phyloP scores from a whole-genome alignment of 2,888 invertebrate species.

The Microctonus aethiopoides region DNA sequence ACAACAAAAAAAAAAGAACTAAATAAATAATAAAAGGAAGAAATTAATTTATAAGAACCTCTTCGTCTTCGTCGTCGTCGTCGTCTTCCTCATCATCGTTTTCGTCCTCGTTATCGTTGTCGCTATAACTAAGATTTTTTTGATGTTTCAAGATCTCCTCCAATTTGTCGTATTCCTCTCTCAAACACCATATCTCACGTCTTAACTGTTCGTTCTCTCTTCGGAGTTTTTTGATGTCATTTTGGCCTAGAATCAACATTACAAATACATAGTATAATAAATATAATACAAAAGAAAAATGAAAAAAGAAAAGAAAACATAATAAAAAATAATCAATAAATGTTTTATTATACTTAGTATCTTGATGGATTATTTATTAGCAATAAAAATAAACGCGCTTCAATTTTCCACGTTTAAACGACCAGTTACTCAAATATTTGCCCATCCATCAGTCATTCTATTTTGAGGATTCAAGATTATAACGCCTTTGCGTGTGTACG shows the following conservation, averaged over 20 bases:
- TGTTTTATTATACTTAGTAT: neutral
- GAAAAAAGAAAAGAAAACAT: too few species aligned
- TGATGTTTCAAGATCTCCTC: slow-evolving; percentile 78
- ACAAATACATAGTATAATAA: slow-evolving; percentile 13
- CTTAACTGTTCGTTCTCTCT: slow-evolving; percentile 89
- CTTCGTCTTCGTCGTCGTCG: neutral
- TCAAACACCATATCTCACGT: slow-evolving; percentile 85
- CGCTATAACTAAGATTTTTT: slow-evolving; percentile 58
- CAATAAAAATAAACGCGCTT: slow-evolving; percentile 25
- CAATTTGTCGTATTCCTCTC: slow-evolving; percentile 89
- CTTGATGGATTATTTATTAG: slow-evolving; percentile 17
- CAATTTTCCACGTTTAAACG: slow-evolving; percentile 21
- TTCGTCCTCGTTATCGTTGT: slow-evolving; percentile 56
- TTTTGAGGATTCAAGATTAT: slow-evolving; percentile 18
- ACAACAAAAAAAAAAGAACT: neutral
- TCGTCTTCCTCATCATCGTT: neutral
- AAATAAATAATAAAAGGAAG: neutral
- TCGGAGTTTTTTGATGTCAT: slow-evolving; percentile 88
- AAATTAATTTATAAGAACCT: slow-evolving; percentile 17
- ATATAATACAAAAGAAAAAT: too few species aligned
- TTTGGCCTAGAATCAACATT: slow-evolving; percentile 76
- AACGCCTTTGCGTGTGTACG: neutral
- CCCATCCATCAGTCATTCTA: slow-evolving; percentile 36
- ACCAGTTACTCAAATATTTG: slow-evolving; percentile 29
- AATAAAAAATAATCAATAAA: slow-evolving; percentile 16